Evolutionary conservation across 2,888 invertebrate species (phyloP).

Genomic region (Heliconius ethilla): DNA sequence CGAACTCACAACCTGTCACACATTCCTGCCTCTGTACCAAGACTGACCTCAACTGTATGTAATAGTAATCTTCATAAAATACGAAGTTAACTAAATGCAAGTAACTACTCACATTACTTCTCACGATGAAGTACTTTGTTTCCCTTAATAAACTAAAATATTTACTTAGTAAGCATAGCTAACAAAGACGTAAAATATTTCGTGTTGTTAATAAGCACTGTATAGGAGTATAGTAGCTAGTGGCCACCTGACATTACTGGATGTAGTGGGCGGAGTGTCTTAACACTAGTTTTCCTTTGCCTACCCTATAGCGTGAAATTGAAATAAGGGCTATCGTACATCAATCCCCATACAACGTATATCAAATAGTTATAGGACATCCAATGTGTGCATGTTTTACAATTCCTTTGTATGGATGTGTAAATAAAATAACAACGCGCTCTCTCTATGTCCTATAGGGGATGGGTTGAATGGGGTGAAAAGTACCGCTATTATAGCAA

Average conservation of each 20-base stretch:
- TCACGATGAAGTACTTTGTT: conserved; percentile 4
- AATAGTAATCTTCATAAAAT: not conserved
- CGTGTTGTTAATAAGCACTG: not conserved
- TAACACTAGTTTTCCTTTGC: too few relatives aligned
- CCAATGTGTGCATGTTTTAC: not conserved
- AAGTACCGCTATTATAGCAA: conserved; percentile 3
- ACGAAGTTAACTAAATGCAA: not conserved
- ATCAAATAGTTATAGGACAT: not conserved
- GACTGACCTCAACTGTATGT: not conserved
- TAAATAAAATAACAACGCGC: conserved; percentile 12
- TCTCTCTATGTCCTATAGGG: not conserved
- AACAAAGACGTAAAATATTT: not conserved
- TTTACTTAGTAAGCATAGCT: conserved; percentile 1
- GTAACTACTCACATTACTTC: not conserved
- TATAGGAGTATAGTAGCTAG: not conserved
- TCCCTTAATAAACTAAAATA: conserved; percentile 16
- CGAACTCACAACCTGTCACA: too few relatives aligned
- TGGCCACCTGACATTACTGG: not conserved
- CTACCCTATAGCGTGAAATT: too few relatives aligned
- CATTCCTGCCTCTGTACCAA: too few relatives aligned
- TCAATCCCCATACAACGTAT: not conserved
- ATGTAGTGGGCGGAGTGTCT: not conserved
- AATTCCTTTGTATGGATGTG: not conserved
- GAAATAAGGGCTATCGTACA: not conserved
- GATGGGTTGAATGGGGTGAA: not conserved